Evolutionary conservation across 2,113 vertebrate genomes (phyloP).

Genomic region (Heterochromis multidens): DNA sequence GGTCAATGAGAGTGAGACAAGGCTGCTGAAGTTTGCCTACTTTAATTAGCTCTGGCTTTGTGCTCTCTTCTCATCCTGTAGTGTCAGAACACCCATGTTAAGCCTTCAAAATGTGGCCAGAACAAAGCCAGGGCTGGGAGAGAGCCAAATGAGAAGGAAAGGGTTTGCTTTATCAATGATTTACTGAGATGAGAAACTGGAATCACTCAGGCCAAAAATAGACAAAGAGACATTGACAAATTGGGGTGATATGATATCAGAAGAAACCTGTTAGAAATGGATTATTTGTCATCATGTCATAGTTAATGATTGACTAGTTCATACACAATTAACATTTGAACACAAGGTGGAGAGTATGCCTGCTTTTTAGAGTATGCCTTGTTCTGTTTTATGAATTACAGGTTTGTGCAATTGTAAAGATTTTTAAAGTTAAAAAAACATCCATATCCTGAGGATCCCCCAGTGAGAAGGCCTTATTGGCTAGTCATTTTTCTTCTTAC

Average conservation of each 20-base stretch:
- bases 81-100: slow-evolving; percentile 50
- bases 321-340: neutral
- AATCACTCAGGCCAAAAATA: slow-evolving; percentile 24
- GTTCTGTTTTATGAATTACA: neutral
- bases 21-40: slow-evolving; percentile 66
- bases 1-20: slow-evolving; percentile 74
- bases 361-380: neutral
- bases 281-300: neutral
- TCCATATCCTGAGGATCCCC: neutral
- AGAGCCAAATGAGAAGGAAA: slow-evolving; percentile 26
- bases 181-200: slow-evolving; percentile 27
- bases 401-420: neutral
- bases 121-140: slow-evolving; percentile 47
- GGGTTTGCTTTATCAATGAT: slow-evolving; percentile 31
- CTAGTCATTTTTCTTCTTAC: neutral
- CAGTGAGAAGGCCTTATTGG: neutral
- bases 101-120: slow-evolving; percentile 40
- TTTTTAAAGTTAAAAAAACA: neutral
- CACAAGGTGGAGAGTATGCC: neutral
- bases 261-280: slow-evolving; percentile 3
- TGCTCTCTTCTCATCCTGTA: slow-evolving; percentile 49
- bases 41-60: slow-evolving; percentile 73
- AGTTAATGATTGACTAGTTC: neutral
- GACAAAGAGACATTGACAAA: slow-evolving; percentile 14
- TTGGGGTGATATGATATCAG: slow-evolving; percentile 2